These are phyloP conservation scores for Dorcus hopei DNA, from an alignment of 2,888 invertebrate species.

Conservation along the genomic window DNA sequence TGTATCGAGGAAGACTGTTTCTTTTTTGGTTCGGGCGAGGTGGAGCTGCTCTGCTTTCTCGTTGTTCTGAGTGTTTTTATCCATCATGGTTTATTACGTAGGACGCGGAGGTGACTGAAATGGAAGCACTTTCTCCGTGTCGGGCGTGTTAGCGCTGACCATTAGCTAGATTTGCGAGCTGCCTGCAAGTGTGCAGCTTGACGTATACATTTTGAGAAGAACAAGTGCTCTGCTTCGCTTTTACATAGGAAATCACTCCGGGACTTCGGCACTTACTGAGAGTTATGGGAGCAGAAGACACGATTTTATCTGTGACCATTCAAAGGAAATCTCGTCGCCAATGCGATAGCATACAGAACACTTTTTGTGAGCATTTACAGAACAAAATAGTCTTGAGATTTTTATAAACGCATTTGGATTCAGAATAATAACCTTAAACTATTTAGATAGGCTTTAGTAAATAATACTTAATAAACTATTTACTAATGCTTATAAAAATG, in stretches of 20 bases:
- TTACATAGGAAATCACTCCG: conserved; percentile 1
- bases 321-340: neutral
- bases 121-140: conserved; percentile 45
- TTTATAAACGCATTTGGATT: no score
- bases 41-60: conserved; percentile 9
- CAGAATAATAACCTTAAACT: no score
- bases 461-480: no score
- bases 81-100: neutral
- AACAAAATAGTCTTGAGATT: no score
- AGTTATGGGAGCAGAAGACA: neutral
- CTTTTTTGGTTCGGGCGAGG: neutral
- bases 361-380: no score
- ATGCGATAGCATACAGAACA: no score
- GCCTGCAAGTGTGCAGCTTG: conserved; percentile 8
- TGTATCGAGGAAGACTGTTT: neutral
- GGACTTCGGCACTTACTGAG: neutral
- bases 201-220: conserved; percentile 9
- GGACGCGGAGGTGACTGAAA: conserved; percentile 28
- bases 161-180: conserved; percentile 33
- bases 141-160: conserved; percentile 32
- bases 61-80: conserved; percentile 4
- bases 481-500: no score
- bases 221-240: conserved; percentile 1
- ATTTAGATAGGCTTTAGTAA: no score
- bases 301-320: neutral